Evolutionary conservation across 1,140 invertebrate genomes (phyloP), one percentile per base, ranked within the genome.

Genomic region (Palaemon carinicauda): DNA sequence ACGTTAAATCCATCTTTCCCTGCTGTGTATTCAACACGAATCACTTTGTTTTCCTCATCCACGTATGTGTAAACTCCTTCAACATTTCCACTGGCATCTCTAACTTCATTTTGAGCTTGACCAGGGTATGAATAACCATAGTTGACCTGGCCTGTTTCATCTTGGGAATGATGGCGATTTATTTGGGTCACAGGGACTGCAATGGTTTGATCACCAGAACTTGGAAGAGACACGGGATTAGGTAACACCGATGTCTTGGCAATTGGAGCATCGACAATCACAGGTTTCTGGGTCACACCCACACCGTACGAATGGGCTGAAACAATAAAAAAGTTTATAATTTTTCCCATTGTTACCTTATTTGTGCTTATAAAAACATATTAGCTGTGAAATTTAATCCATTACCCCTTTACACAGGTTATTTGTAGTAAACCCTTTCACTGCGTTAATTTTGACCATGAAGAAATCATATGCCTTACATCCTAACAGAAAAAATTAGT

Each of bases 41-140:
- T 31, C 3, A 31, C 19, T 10, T 80, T 60, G 5, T 60, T 60
- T 27, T 80, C 78, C 17, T 24, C 29, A 54, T 80, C 78, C 1
- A 80, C 54, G 52, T 80, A 80, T 9, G 53, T 12, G 78, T 54
- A 80, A n/a, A 24, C 17, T n/a, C 78, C 78, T n/a, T 52, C 78
- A 31, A 80, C 78, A 31, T 80, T 80, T 5, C 78, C 78, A 19
- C 54, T 24, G 53, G 78, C 78, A 33, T 80, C 78, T 19, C 78
- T 52, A 19, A 41, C n/a, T 33, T 80, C 78, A 24, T 41, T 54
- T 54, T 80, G 52, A 31, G 31, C 24, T 21, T 80, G 78, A 29
- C 78, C 78, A 54, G 78, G 78, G 29, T 60, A 54, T 17, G 74
- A 50, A 24, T 50, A 77, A 52, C 74, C 74, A 27, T 77, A 77